A percentile compares a stretch with the other conserved stretches of the same genome.
phyloP scores from a whole-genome alignment of 2,797 vertebrate genomes.

The Acanthis flammea region DNA sequence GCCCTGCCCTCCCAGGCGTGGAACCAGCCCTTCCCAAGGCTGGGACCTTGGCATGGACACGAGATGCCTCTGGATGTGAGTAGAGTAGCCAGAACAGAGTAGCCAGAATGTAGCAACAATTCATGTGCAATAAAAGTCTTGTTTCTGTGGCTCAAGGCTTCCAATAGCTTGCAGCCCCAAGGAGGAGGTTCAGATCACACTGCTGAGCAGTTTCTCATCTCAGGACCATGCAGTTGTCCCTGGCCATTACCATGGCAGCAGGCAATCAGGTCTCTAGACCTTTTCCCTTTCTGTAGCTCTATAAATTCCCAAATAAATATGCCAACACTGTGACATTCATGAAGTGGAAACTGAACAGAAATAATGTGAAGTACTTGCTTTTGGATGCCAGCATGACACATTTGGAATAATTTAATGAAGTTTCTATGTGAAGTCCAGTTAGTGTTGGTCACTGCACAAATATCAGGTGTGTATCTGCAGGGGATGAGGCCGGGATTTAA shows the following conservation, averaged over 20 bases:
- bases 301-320: not conserved
- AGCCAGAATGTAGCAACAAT: not conserved
- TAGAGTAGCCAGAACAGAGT: not conserved
- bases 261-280: not conserved
- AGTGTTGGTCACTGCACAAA: not conserved
- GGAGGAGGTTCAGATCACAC: not conserved
- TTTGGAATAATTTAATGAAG: not conserved
- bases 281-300: not conserved
- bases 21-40: not conserved
- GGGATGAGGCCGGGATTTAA: not conserved
- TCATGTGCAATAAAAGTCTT: not conserved
- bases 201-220: not conserved
- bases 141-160: not conserved
- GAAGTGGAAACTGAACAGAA: not conserved
- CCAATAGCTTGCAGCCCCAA: not conserved
- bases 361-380: not conserved
- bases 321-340: not conserved
- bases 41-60: not conserved
- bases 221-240: not conserved
- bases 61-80: not conserved
- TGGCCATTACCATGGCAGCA: not conserved
- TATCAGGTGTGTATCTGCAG: not conserved
- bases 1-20: not conserved
- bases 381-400: not conserved
- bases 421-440: not conserved